Evolutionary conservation across 2,113 vertebrate species (phyloP), one percentile per base, ranked within the genome.

Genomic region (Phaethon lepturus): DNA sequence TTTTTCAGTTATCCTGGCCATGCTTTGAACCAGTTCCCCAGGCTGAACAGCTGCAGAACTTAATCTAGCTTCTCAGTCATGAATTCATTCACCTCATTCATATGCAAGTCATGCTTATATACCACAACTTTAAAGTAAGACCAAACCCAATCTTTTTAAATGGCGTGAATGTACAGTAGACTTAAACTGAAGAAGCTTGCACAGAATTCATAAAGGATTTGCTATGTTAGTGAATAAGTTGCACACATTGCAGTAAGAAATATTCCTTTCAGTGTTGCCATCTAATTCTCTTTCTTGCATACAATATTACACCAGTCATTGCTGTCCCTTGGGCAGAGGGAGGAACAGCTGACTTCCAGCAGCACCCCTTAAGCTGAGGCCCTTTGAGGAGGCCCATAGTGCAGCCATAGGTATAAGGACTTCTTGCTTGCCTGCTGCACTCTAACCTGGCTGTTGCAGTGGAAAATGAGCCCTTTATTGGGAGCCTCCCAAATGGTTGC

Each of bases 21-120:
- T 47, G 91, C 95, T 96, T 94, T 94, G 83, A 93, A 93, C 84
- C 45, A 91, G 95, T 77, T 98, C 96, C 92, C 92, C 76, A 87
- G 96, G 97, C 95, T 75, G 96, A 98, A 97, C 98, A 98, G 98
- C 97, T 98, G 98, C 98, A 96, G 94, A 98, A 98, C 88, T 97
- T 98, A 97, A 98, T 98, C 98, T 97, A 85, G 88, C 96, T 97
- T 97, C 82, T 96, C 94, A 94, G 96, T 97, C 98, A 98, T 97
- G 67, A 98, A 98, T 98, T 98, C 90, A 97, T 96, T 96, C 91
- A 88, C 88, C 72, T 98, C 92, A 98, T 98, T 97, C 94, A 90
- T 93, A 98, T 82, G 67, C 97, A 86, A 97, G 94, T 97, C 97
- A 95, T 91, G 95, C 78, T 29, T 86, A 97, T 97, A 90, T 95